A percentile compares a stretch with the other conserved stretches of the same genome.
phyloP scores from a whole-genome alignment of 2,888 invertebrate species.

The Petrolisthes manimaculis region DNA sequence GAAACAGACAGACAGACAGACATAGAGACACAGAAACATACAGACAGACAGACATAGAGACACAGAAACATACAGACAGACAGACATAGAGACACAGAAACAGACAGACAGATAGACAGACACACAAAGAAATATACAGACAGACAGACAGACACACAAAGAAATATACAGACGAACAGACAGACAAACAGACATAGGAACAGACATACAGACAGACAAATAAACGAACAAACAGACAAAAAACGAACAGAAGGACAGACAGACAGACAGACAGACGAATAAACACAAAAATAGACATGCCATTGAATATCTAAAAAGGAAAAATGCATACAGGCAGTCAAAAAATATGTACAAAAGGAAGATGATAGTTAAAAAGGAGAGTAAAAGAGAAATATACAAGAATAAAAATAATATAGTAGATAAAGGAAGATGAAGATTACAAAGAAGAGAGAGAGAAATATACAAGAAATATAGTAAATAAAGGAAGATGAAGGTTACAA shows the following conservation, averaged over 20 bases:
- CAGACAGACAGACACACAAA: conserved; percentile 11
- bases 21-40: neutral
- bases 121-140: conserved; percentile 10
- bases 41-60: neutral
- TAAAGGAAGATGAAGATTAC: neutral
- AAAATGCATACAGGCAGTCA: too few relatives aligned
- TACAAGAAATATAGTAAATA: neutral
- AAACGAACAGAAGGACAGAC: too few relatives aligned
- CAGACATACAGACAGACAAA: too few relatives aligned
- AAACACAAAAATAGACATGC: neutral
- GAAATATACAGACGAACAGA: conserved; percentile 4
- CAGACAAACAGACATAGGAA: neutral
- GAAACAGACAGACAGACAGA: conserved; percentile 14
- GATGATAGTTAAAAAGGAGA: too few relatives aligned
- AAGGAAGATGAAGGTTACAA: neutral
- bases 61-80: neutral
- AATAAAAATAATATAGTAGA: too few relatives aligned
- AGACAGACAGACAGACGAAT: neutral
- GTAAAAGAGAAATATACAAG: too few relatives aligned
- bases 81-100: conserved; percentile 10
- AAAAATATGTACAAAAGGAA: neutral
- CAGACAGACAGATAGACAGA: conserved; percentile 18
- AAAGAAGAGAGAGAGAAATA: neutral
- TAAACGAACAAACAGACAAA: too few relatives aligned
- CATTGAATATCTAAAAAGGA: too few relatives aligned